A percentile compares a stretch with the other conserved stretches of the same genome.
Evolutionary conservation across 1,140 invertebrate species (phyloP).

Genomic region (Drosophila novamexicana): DNA sequence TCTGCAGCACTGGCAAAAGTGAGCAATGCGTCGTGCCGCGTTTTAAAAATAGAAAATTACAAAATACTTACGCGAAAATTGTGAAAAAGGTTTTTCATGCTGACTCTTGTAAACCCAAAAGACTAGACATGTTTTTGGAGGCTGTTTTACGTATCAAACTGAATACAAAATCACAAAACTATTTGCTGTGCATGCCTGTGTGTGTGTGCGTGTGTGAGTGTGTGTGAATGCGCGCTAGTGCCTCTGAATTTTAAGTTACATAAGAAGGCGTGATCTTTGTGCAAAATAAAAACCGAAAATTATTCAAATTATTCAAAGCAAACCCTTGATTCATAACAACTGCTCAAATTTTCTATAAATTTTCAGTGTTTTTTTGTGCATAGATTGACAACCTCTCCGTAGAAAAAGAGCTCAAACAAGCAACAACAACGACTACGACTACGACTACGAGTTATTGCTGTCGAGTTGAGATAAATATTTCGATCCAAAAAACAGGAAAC

Average conservation of each 20-base stretch:
- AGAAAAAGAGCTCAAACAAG: conserved; percentile 58
- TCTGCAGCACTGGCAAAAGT: conserved; percentile 75
- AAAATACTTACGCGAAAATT: conserved; percentile 67
- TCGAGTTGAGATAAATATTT: conserved; percentile 43
- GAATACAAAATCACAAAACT: conserved; percentile 1
- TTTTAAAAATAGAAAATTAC: conserved; percentile 79
- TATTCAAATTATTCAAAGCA: conserved; percentile 17
- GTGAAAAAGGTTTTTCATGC: conserved; percentile 55
- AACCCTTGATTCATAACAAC: conserved; percentile 23
- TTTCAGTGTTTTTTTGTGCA: conserved; percentile 75
- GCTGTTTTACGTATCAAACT: background rate
- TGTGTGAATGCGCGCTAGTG: conserved; percentile 20
- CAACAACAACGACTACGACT: conserved; percentile 58
- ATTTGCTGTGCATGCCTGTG: conserved; percentile 9
- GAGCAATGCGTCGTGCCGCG: conserved; percentile 74
- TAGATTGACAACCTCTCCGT: conserved; percentile 60
- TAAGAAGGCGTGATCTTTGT: conserved; percentile 71
- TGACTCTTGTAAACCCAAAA: conserved; percentile 11
- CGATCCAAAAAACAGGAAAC: conserved; percentile 41
- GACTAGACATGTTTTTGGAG: conserved; percentile 1
- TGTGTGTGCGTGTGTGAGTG: conserved; percentile 11
- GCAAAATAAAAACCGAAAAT: conserved; percentile 41
- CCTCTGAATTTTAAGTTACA: conserved; percentile 51
- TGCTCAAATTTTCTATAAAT: conserved; percentile 51
- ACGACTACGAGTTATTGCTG: conserved; percentile 45